Evolutionary conservation across 2,888 invertebrate genomes (phyloP), one percentile per base, ranked within the genome.

Genomic region (Chydorus sphaericus): DNA sequence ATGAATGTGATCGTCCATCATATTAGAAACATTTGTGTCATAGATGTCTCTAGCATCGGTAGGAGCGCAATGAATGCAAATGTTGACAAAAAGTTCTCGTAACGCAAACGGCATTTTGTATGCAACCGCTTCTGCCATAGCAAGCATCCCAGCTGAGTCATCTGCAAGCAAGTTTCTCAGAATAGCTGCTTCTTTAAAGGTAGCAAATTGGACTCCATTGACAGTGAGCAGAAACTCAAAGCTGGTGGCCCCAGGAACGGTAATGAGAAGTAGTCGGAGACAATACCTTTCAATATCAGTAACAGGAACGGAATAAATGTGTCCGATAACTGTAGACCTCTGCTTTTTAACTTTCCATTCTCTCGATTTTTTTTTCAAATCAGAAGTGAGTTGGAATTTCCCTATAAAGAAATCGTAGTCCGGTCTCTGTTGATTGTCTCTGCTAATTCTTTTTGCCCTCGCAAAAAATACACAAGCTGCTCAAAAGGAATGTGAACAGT

Each of bases 11-110:
- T n/a, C n/a, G n/a, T n/a, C n/a, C n/a, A n/a, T n/a, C n/a, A n/a
- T n/a, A n/a, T n/a, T n/a, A n/a, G n/a, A n/a, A n/a, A n/a, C n/a
- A n/a, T n/a, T n/a, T n/a, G n/a, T n/a, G n/a, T n/a, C n/a, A n/a
- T n/a, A n/a, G n/a, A n/a, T n/a, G n/a, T n/a, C n/a, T n/a, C n/a
- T n/a, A n/a, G 33, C 3, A 44, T 44, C 26, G 44, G 2, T 18
- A 10, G 20, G 14, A 6, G 7, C 26, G 20, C 44, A 7, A 20
- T 3, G 20, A n/a, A 61, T 59, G 39, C 63, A 59, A 51, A 68
- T 63, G 49, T 60, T 54, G 10, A 64, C 65, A 60, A 69, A 68
- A 8, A 67, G 56, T 23, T 61, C 50, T 53, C 68, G 59, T 39
- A 70, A 58, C 59, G 61, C 58, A 33, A 38, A 39, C 5, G 63